Base-by-base conservation (phyloP, 2,888 invertebrate species). In the Meganola albula region DNA sequence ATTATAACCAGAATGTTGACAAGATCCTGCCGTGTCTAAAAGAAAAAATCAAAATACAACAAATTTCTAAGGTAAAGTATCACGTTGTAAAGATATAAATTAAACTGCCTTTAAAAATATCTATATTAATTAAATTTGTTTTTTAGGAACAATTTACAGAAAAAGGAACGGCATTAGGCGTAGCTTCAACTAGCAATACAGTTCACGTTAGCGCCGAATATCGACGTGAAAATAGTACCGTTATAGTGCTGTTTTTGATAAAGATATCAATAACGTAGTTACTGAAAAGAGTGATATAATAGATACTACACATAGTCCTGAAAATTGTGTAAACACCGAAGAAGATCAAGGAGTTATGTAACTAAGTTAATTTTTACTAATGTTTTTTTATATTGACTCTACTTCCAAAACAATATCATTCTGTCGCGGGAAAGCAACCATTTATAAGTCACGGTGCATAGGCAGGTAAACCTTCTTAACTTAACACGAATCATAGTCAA, bases 81-180 rank as follows among this genome's bases (percentile, higher is more conserved):
- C 28, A 28, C 28, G 32, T 27, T 31, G 31, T 31, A 31, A 25
- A 25, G 31, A 25, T 25, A 25, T 31, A 31, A 31, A 31, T 25
- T 18, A 24, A 31, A 25, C 12, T 31, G 24, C n/a, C 22, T 4
- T 22, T 22, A 22, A 22, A 22, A 22, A 22, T 9, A 22, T 22
- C 13, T 8, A 22, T 30, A 13, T 12, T 22, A 30, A 22, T 20
- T 30, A 18, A 22, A 12, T 30, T 22, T 22, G 12, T 16, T 31
- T 31, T 31, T 31, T 31, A 31, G 31, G 31, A 31, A 25, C 18
- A 31, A 25, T 31, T 31, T 25, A n/a, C 25, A 31, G 31, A 31
- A 25, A 31, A 31, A 20, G 25, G 25, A 25, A 25, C 31, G 25
- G 31, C 31, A 25, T 18, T 25, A 31, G 24, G 20, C 24, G 13